These are phyloP conservation scores for Garra rufa DNA, from an alignment of 2,113 vertebrate species.

Conservation along the genomic window DNA sequence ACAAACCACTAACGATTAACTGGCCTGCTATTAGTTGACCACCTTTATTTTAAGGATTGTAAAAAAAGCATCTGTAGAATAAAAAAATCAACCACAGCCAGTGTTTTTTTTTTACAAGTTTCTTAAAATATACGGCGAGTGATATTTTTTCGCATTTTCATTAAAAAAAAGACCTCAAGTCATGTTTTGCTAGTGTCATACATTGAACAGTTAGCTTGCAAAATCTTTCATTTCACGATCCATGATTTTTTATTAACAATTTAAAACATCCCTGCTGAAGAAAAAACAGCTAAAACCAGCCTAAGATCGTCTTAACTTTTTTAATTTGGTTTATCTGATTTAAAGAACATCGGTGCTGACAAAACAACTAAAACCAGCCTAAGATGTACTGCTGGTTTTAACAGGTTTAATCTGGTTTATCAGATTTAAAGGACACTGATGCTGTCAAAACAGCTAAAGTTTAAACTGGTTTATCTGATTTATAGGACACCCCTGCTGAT, in stretches of 20 bases:
- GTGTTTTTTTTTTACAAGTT: too few species aligned
- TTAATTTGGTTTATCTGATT: neutral
- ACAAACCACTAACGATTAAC: conserved; percentile 29
- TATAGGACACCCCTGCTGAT: too few species aligned
- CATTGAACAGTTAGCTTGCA: neutral
- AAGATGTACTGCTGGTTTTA: too few species aligned
- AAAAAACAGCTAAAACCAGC: neutral
- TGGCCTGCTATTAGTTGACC: conserved; percentile 22
- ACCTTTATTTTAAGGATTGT: conserved; percentile 14
- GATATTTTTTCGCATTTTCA: neutral
- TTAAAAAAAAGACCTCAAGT: neutral
- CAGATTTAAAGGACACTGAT: neutral
- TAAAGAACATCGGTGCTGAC: too few species aligned
- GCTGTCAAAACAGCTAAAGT: neutral
- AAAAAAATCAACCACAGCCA: neutral
- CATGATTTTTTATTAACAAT: neutral
- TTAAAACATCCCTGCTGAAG: neutral
- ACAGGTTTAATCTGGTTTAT: too few species aligned
- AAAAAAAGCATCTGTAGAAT: neutral
- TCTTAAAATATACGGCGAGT: neutral
- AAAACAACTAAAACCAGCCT: too few species aligned
- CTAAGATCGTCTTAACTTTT: neutral
- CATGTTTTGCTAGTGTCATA: neutral
- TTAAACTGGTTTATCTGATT: neutral
- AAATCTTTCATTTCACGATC: neutral